Conservation (phyloP, 2,888 invertebrate species). For the Dasypogon diadema region DNA sequence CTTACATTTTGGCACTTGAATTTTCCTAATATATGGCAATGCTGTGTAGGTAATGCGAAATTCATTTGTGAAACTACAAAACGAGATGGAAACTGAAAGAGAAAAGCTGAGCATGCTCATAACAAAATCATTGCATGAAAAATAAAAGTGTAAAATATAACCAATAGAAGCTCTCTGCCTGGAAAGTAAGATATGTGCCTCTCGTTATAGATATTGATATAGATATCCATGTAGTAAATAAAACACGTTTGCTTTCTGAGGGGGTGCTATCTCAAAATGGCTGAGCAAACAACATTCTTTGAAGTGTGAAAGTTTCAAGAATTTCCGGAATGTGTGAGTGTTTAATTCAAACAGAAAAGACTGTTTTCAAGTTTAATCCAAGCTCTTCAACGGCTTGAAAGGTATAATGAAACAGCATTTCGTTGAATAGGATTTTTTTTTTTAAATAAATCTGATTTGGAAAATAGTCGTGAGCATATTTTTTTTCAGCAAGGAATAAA, state of each 20-base stretch:
- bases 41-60: background rate
- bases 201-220: background rate
- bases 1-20: no score
- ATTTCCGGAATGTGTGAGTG: slow-evolving; percentile 16
- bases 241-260: background rate
- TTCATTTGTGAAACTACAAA: background rate
- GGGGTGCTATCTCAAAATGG: slow-evolving; percentile 37
- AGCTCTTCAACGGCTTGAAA: no score
- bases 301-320: slow-evolving; percentile 16
- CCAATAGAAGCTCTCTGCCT: slow-evolving; percentile 12
- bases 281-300: slow-evolving; percentile 23
- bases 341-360: background rate
- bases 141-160: background rate
- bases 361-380: background rate
- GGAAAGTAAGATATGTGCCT: slow-evolving; percentile 25
- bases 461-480: no score
- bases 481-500: no score
- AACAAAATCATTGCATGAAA: background rate
- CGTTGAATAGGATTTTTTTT: no score
- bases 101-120: slow-evolving; percentile 18
- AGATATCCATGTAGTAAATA: background rate
- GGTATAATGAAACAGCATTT: no score
- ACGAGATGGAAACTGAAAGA: slow-evolving; percentile 9
- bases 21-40: slow-evolving; percentile 14
- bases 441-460: no score